Evolutionary conservation across 2,113 vertebrate genomes (phyloP).

Genomic region (Tiliqua scincoides): DNA sequence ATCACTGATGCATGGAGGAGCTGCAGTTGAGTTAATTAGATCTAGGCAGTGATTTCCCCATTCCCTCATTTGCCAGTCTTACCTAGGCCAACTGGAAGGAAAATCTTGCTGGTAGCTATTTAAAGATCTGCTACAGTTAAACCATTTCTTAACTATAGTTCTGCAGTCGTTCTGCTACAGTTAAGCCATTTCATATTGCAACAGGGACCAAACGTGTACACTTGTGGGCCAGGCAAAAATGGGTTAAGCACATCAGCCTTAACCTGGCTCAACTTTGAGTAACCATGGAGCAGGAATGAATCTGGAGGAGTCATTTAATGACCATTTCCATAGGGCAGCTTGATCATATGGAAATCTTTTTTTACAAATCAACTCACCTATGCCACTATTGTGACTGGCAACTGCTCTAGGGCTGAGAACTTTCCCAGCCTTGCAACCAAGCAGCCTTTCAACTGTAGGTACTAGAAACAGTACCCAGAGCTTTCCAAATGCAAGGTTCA

Average conservation of each 20-base stretch:
- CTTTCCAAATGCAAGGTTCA: not conserved
- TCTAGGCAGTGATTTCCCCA: not conserved
- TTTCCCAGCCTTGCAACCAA: not conserved
- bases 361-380: not conserved
- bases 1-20: not conserved
- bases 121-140: not conserved
- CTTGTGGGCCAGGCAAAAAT: too few species aligned
- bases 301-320: not conserved
- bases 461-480: not conserved
- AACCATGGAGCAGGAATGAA: not conserved
- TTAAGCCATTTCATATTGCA: too few species aligned
- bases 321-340: too few species aligned
- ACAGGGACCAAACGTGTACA: too few species aligned
- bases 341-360: too few species aligned
- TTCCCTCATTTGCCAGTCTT: not conserved
- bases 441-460: not conserved
- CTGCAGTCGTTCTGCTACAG: not conserved
- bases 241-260: not conserved
- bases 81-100: not conserved
- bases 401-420: not conserved
- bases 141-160: too few species aligned
- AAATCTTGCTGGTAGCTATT: not conserved
- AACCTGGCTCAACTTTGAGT: not conserved
- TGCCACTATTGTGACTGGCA: not conserved
- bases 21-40: not conserved